These are phyloP conservation scores for Zaprionus nigranus DNA, from an alignment of 1,140 invertebrate species.

Conservation along the genomic window DNA sequence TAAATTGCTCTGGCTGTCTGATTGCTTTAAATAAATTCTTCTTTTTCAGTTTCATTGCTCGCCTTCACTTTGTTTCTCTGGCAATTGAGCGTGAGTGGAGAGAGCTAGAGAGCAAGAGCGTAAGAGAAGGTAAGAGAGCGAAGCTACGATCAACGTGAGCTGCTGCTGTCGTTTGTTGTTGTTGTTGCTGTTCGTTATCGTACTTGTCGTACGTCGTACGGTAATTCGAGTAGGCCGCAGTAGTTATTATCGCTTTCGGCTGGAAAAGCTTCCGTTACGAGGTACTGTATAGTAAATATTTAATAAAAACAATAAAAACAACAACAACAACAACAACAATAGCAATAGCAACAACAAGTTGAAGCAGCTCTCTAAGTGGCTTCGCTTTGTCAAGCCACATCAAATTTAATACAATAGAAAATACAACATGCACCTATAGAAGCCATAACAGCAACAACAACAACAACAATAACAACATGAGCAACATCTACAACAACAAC, in stretches of 20 bases:
- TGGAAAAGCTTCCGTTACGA: conserved; percentile 43
- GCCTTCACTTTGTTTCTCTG: conserved; percentile 1
- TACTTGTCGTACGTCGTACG: neutral
- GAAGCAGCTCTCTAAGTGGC: conserved; percentile 77
- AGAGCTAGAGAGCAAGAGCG: neutral
- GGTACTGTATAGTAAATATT: conserved; percentile 75
- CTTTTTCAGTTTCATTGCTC: neutral
- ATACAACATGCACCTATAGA: conserved; percentile 43
- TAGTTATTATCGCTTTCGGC: conserved; percentile 53
- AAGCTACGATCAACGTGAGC: conserved; percentile 18
- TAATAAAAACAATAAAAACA: conserved; percentile 76
- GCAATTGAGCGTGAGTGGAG: conserved; percentile 5
- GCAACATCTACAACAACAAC: too few species aligned
- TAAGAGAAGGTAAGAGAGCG: neutral
- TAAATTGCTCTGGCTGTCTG: neutral
- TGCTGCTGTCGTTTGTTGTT: conserved; percentile 2
- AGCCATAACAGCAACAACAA: conserved; percentile 22
- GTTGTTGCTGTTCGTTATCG: neutral
- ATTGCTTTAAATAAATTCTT: neutral
- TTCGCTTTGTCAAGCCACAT: conserved; percentile 69
- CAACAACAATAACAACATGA: too few species aligned
- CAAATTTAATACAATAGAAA: conserved; percentile 74
- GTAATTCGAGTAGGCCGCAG: conserved; percentile 23
- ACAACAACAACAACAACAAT: conserved; percentile 45
- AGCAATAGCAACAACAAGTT: conserved; percentile 51